A percentile compares a stretch with the other conserved stretches of the same genome.
Evolutionary conservation across 2,888 invertebrate species (phyloP).

Genomic region (Cataglyphis cursor): DNA sequence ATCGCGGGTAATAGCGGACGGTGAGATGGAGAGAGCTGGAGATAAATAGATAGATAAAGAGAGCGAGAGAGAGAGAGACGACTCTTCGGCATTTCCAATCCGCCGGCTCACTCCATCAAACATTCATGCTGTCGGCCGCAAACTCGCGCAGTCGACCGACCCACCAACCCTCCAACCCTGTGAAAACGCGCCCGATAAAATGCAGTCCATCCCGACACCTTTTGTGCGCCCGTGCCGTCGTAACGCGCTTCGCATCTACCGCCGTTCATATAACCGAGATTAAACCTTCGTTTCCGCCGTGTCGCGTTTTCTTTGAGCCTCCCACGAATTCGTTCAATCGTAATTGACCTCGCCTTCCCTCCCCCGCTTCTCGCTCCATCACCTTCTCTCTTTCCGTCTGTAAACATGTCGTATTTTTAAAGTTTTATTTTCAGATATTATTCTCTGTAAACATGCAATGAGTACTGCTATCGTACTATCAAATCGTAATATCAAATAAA

Average conservation of each 20-base stretch:
- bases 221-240: conserved; percentile 59
- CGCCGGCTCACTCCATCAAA: conserved; percentile 76
- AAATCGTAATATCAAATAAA: neutral
- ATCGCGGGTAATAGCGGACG: conserved; percentile 76
- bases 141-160: conserved; percentile 64
- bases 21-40: conserved; percentile 29
- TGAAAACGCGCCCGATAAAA: conserved; percentile 75
- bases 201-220: conserved; percentile 53
- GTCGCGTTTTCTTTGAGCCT: conserved; percentile 46
- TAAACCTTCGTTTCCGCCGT: conserved; percentile 59
- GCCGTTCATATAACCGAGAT: conserved; percentile 65
- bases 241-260: conserved; percentile 43
- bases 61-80: conserved; percentile 47
- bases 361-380: neutral
- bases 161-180: conserved; percentile 42
- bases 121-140: conserved; percentile 74
- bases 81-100: conserved; percentile 64
- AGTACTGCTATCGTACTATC: neutral
- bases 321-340: conserved; percentile 39
- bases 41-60: conserved; percentile 1
- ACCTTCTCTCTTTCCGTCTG: neutral
- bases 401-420: conserved; percentile 38
- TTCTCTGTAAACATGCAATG: neutral
- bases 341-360: conserved; percentile 14
- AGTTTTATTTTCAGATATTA: neutral